These are phyloP conservation scores for Halcyon badia DNA, from an alignment of 2,797 vertebrate genomes.

Conservation along the genomic window DNA sequence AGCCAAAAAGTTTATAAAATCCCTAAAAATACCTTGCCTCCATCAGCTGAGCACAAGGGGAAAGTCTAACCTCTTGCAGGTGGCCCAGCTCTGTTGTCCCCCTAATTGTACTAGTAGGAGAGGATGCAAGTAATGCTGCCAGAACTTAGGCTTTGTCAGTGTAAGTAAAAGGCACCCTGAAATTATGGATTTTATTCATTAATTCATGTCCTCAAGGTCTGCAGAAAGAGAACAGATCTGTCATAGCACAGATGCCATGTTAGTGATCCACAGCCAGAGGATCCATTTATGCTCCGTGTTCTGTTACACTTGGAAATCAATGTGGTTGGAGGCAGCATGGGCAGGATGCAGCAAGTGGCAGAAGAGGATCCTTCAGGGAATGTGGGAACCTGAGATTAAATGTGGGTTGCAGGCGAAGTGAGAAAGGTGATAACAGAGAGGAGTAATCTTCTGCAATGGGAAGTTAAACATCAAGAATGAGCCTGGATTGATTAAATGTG, in stretches of 20 bases:
- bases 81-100: neutral
- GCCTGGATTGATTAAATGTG: neutral
- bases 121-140: neutral
- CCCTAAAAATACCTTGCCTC: neutral
- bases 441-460: neutral
- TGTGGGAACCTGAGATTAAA: too few species aligned
- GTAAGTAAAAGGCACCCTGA: neutral
- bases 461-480: neutral
- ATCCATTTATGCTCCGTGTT: neutral
- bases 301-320: fast-evolving
- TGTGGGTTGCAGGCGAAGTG: neutral
- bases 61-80: neutral
- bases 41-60: neutral
- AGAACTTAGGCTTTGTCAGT: neutral
- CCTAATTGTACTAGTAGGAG: neutral
- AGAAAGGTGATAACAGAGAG: neutral
- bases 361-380: neutral
- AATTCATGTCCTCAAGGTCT: neutral
- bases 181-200: neutral
- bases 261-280: neutral
- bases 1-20: neutral
- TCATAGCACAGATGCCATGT: neutral
- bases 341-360: neutral
- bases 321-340: neutral
- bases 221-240: neutral